Percentiles rank a stretch among this genome's conserved stretches.
Conservation (phyloP, 2,888 invertebrate genomes). For the Hydraecia micacea region DNA sequence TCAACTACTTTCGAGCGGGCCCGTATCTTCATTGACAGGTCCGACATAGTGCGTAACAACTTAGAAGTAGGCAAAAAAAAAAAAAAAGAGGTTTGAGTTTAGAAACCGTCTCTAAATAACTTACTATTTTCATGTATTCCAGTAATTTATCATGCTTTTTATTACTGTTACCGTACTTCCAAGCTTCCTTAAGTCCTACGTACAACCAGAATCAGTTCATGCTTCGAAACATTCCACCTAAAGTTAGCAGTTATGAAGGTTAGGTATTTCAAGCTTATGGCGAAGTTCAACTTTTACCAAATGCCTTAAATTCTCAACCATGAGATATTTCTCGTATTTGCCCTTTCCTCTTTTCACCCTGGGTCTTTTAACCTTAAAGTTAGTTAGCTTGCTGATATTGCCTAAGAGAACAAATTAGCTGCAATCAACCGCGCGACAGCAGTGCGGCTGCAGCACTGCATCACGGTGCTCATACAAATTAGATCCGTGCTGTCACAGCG, state of each 20-base stretch:
- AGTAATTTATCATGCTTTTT: background rate
- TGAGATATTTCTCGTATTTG: background rate
- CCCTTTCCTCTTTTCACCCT: background rate
- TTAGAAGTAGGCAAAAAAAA: too few species aligned
- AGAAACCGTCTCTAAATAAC: background rate
- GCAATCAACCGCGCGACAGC: background rate
- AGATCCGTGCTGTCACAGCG: background rate
- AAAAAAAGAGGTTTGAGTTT: background rate
- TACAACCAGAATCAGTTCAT: background rate
- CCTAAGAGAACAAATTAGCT: background rate
- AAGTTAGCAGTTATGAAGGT: background rate
- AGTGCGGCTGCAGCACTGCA: background rate
- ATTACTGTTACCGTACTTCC: background rate
- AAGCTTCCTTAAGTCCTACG: background rate
- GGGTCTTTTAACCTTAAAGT: background rate
- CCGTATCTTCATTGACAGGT: background rate
- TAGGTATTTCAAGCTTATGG: background rate
- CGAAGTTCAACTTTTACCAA: background rate
- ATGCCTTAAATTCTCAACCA: background rate
- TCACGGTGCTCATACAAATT: background rate
- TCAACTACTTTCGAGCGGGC: background rate
- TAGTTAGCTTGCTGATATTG: background rate
- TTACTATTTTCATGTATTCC: background rate
- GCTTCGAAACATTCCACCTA: background rate
- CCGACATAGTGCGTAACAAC: background rate